Conservation (phyloP, 2,797 vertebrate species). For the Harpagifer antarcticus region DNA sequence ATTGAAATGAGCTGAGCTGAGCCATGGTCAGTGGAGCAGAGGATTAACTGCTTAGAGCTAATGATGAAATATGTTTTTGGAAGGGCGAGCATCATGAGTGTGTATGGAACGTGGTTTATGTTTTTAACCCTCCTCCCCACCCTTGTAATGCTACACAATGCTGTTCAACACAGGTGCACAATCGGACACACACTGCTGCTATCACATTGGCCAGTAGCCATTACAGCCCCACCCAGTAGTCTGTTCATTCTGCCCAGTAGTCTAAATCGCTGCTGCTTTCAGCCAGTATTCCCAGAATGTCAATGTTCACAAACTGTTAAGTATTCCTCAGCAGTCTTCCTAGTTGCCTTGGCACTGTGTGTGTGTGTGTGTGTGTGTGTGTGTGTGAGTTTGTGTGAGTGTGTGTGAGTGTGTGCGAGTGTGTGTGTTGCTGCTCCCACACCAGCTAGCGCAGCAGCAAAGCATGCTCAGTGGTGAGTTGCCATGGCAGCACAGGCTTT, state of each 20-base stretch:
- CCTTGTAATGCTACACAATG: slow-evolving; percentile 42
- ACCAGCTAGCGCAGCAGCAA: slow-evolving; percentile 51
- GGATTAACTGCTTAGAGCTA: slow-evolving; percentile 88
- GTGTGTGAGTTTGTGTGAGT: too few species aligned
- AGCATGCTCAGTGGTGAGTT: slow-evolving; percentile 74
- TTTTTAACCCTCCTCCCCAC: slow-evolving; percentile 23
- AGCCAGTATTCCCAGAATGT: slow-evolving; percentile 59
- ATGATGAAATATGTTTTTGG: slow-evolving; percentile 88
- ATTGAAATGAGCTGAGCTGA: slow-evolving; percentile 84
- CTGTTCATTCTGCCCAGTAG: slow-evolving; percentile 40
- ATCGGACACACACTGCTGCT: slow-evolving; percentile 21
- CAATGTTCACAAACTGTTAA: slow-evolving; percentile 70
- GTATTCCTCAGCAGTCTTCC: slow-evolving; percentile 75
- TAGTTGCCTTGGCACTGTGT: slow-evolving; percentile 54
- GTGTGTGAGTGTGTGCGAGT: slow-evolving; percentile 25
- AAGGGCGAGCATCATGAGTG: slow-evolving; percentile 48
- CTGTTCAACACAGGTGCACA: slow-evolving; percentile 39
- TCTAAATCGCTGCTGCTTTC: slow-evolving; percentile 54
- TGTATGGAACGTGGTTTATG: slow-evolving; percentile 48
- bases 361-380: slow-evolving; percentile 21
- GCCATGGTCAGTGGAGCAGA: slow-evolving; percentile 85
- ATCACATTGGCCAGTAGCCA: slow-evolving; percentile 41
- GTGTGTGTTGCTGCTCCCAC: slow-evolving; percentile 57
- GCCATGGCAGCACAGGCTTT: slow-evolving; percentile 82
- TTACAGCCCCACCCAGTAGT: slow-evolving; percentile 49